Base-by-base conservation (phyloP, 2,113 vertebrate genomes). In the Phainopepla nitens region DNA sequence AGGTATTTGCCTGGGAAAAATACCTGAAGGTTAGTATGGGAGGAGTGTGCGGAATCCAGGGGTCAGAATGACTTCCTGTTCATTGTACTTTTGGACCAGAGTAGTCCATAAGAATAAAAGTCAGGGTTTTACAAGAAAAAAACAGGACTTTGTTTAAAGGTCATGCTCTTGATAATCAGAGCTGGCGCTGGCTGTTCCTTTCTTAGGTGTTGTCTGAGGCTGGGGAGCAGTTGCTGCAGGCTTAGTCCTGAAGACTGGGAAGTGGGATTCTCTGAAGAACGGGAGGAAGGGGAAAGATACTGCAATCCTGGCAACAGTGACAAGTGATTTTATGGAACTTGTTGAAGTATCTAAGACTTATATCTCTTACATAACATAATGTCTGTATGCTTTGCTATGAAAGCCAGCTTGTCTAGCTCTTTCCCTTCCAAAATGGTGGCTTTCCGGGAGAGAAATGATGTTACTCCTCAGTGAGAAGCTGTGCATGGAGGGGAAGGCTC, bases 281-380 rank as follows among this genome's bases (percentile, higher is more conserved):
- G 19, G 68, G 10, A 41, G 69, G 41, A 42, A 23, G 16, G 33
- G 39, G 22, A 69, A 88, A 22, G 57, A 12, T 33, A 7, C 16
- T 57, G 23, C 16, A 31, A 10, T 62, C 54, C 49, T 81, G 50
- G 42, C 28, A 87, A 49, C 28, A 42, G 24, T 35, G 42, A 53
- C 27, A 28, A 36, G 9, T 42, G 41, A 36, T 57, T 89, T 94
- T 80, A 56, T 72, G 70, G 42, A 84, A 65, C 25, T 68, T 0
- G 0, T 54, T 1, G 4, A 60, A 69, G 5, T 50, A 16, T 64
- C 9, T 49, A 16, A 33, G 36, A 22, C 15, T 22, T 11, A 2
- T 6, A 36, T 27, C 21, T 84, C 60, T 93, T 70, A 56, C 68
- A 50, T 84, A 6, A 45, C 13, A 6, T 50, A 9, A 15, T 50